Percentiles rank a stretch among this genome's conserved stretches.
These are phyloP conservation scores for Origma solitaria DNA, from an alignment of 2,113 vertebrate species.

Conservation along the genomic window DNA sequence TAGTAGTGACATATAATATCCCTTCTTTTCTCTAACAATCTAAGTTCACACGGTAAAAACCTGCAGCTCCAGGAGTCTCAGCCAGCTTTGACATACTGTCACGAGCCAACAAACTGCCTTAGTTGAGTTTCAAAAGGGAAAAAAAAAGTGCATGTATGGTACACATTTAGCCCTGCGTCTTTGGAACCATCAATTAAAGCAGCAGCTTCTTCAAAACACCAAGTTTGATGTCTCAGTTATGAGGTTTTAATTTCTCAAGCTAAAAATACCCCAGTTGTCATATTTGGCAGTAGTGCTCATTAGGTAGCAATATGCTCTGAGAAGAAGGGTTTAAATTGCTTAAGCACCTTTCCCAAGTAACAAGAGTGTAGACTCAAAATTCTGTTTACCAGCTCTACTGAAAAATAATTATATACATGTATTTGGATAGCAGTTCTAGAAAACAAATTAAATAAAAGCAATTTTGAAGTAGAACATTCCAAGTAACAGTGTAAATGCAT, in stretches of 20 bases:
- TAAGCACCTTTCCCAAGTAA: background rate
- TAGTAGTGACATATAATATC: background rate
- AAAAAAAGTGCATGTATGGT: fast-evolving
- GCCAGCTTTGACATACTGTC: background rate
- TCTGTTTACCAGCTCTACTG: background rate
- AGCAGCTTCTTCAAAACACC: background rate
- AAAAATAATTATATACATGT: background rate
- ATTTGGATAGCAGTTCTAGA: background rate
- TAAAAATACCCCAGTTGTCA: background rate
- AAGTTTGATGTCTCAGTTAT: background rate
- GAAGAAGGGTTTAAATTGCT: background rate
- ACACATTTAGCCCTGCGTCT: background rate
- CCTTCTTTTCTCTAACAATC: background rate
- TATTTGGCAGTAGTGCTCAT: background rate
- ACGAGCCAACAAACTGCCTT: background rate
- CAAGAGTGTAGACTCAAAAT: background rate
- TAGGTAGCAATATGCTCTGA: background rate
- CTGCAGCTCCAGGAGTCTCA: background rate
- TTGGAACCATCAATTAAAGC: background rate
- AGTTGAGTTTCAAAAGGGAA: background rate
- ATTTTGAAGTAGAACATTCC: background rate
- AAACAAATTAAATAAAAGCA: background rate
- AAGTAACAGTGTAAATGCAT: background rate
- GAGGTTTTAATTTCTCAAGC: background rate
- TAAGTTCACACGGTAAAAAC: background rate